Percentiles rank a stretch among this genome's conserved stretches.
phyloP scores from a whole-genome alignment of 2,797 vertebrate genomes.

The Enteromius viviparus region DNA sequence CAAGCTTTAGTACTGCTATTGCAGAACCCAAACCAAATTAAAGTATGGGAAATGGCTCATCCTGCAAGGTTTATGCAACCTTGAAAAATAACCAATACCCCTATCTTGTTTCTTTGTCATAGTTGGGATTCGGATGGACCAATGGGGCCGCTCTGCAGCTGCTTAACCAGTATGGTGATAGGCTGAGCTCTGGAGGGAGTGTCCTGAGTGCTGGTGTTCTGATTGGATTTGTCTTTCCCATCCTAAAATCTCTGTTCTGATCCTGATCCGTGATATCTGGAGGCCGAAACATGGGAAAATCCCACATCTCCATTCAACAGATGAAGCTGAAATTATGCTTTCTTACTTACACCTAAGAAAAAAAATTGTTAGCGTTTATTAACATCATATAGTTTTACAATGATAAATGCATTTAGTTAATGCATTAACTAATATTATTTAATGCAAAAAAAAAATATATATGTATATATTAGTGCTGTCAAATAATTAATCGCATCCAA shows the following conservation, averaged over 20 bases:
- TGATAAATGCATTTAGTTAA: too few species aligned
- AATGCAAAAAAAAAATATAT: too few species aligned
- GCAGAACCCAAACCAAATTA: not conserved
- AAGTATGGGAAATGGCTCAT: not conserved
- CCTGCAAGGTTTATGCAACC: not conserved
- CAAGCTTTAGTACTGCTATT: not conserved
- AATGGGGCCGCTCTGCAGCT: constrained; percentile 81
- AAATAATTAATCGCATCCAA: too few species aligned
- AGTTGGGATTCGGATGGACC: constrained; percentile 88
- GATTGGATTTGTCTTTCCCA: constrained; percentile 62
- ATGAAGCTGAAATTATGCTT: not conserved
- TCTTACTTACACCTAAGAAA: not conserved
- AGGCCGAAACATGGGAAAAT: not conserved
- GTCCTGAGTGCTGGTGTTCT: constrained; percentile 50
- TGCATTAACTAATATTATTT: too few species aligned
- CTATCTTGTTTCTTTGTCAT: constrained; percentile 30
- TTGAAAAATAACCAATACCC: not conserved
- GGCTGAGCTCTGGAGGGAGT: constrained; percentile 69
- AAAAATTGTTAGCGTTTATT: not conserved
- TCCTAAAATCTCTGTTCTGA: constrained; percentile 35
- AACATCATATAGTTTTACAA: not conserved
- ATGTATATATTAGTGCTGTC: too few species aligned
- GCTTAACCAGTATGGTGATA: constrained; percentile 74
- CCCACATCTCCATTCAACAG: not conserved
- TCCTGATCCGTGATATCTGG: not conserved